phyloP scores from a whole-genome alignment of 2,888 invertebrate genomes.

The Carterocephalus palaemon region DNA sequence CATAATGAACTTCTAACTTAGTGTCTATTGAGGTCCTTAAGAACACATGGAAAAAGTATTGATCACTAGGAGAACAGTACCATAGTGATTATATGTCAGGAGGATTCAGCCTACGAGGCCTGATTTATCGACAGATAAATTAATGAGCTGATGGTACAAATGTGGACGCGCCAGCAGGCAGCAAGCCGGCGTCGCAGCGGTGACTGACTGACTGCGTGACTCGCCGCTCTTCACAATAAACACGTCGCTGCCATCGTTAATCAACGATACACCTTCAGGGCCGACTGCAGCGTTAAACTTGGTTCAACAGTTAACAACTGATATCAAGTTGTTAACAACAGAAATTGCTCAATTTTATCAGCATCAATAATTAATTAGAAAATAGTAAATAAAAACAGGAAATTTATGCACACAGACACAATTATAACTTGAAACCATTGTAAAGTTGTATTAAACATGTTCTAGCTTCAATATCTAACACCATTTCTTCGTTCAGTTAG shows the following conservation, averaged over 20 bases:
- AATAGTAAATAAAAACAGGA: not conserved
- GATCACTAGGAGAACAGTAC: too few relatives aligned
- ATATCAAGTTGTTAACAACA: not conserved
- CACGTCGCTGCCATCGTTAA: constrained; percentile 69
- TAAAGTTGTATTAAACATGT: too few relatives aligned
- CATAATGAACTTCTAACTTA: too few relatives aligned
- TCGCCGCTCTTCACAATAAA: constrained; percentile 63
- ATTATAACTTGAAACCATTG: not conserved
- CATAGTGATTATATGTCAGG: too few relatives aligned
- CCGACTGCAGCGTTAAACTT: constrained; percentile 25
- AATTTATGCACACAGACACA: not conserved
- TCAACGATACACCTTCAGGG: constrained; percentile 65
- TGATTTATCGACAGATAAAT: too few relatives aligned
- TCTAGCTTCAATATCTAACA: too few relatives aligned
- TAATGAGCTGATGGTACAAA: too few relatives aligned
- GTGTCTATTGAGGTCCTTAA: too few relatives aligned
- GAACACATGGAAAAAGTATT: too few relatives aligned
- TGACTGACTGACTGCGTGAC: constrained; percentile 47
- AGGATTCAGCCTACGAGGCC: too few relatives aligned
- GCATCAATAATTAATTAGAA: not conserved
- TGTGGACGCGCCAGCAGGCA: too few relatives aligned
- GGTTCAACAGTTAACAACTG: constrained; percentile 12
- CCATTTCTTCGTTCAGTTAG: not conserved
- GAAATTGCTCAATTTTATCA: not conserved
- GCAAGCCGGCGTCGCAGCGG: constrained; percentile 12